phyloP scores from a whole-genome alignment of 1,140 invertebrate species.

The Caenorhabditis elegans region DNA sequence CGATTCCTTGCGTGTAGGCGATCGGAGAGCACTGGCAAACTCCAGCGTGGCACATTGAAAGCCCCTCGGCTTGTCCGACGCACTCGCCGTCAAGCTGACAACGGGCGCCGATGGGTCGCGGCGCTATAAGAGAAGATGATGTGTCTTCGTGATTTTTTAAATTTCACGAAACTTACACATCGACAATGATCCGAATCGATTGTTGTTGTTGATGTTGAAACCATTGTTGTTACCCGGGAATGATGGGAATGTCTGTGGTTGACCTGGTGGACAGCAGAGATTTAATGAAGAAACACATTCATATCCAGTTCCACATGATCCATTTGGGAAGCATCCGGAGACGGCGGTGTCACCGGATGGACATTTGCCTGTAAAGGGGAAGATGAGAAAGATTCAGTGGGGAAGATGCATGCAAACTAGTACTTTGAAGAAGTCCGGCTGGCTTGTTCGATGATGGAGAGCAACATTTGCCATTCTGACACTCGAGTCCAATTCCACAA shows the following conservation, averaged over 20 bases:
- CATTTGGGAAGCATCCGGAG: constrained; percentile 47
- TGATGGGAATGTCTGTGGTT: not conserved
- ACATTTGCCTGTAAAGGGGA: constrained; percentile 43
- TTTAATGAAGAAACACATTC: constrained; percentile 43
- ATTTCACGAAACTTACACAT: constrained; percentile 19
- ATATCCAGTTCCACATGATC: constrained; percentile 39
- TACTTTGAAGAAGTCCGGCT: constrained; percentile 25
- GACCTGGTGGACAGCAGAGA: constrained; percentile 45
- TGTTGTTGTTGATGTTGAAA: constrained; percentile 15
- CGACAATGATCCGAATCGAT: constrained; percentile 10
- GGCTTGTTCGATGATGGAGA: constrained; percentile 28
- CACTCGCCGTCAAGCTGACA: constrained; percentile 44
- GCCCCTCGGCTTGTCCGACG: constrained; percentile 37
- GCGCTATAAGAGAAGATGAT: constrained; percentile 2
- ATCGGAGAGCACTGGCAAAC: constrained; percentile 46
- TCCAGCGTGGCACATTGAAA: constrained; percentile 46
- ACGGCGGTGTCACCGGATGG: constrained; percentile 48
- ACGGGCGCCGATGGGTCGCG: constrained; percentile 46
- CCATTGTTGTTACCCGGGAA: not conserved
- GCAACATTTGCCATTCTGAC: constrained; percentile 43
- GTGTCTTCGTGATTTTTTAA: not conserved
- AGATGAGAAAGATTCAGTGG: not conserved
- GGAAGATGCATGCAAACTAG: not conserved
- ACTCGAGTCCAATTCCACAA: constrained; percentile 47
- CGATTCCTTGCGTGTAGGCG: constrained; percentile 49